Conservation (phyloP, 2,113 vertebrate genomes). For the Sapayoa aenigma region DNA sequence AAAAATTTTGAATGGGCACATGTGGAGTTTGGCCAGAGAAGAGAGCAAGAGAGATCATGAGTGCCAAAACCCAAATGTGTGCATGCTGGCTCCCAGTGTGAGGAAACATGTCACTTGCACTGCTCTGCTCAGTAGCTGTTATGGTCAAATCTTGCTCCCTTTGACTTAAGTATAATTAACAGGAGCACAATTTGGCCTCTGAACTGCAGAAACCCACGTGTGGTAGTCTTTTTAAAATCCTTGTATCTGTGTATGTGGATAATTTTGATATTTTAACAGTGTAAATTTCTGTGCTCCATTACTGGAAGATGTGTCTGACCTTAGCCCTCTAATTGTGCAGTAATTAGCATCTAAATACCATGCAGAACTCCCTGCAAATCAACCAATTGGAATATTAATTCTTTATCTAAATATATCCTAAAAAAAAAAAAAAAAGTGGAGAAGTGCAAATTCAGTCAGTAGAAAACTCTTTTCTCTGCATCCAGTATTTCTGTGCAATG, state of each 20-base stretch:
- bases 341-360: conserved; percentile 72
- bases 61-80: neutral
- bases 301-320: conserved; percentile 65
- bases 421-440: neutral
- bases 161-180: conserved; percentile 11
- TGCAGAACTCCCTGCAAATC: conserved; percentile 65
- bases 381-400: conserved; percentile 65
- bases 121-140: neutral
- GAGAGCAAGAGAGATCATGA: fast-evolving
- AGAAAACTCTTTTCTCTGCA: neutral
- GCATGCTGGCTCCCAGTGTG: neutral
- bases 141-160: neutral
- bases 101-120: neutral
- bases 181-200: conserved; percentile 16
- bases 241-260: neutral
- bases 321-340: conserved; percentile 73
- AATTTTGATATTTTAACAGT: conserved; percentile 53
- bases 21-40: conserved; percentile 2
- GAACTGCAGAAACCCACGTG: neutral
- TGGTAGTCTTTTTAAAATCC: neutral
- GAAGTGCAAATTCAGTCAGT: conserved; percentile 56
- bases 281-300: conserved; percentile 58
- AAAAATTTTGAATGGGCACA: neutral
- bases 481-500: neutral
- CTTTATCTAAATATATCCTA: conserved; percentile 59